phyloP scores from a whole-genome alignment of 2,888 invertebrate species.

The Acrobasis repandana region DNA sequence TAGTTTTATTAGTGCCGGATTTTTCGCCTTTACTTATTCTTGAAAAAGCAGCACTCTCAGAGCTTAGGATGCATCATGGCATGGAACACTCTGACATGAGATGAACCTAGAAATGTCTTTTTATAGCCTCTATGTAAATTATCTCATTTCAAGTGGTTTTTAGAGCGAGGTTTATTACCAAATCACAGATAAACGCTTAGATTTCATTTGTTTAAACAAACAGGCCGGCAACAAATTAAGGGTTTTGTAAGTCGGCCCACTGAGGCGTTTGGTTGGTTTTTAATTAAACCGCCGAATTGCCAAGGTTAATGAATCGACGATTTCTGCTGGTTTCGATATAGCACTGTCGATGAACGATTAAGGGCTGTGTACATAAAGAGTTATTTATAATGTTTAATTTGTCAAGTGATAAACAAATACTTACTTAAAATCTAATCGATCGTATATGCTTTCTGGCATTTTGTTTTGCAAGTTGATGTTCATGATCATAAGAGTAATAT shows the following conservation, averaged over 20 bases:
- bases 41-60: too few relatives aligned
- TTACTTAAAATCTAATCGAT: neutral
- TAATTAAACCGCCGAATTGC: conserved; percentile 73
- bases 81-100: too few relatives aligned
- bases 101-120: too few relatives aligned
- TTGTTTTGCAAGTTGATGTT: too few relatives aligned
- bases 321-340: conserved; percentile 62
- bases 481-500: too few relatives aligned
- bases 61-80: too few relatives aligned
- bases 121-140: too few relatives aligned
- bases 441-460: too few relatives aligned
- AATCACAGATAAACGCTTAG: neutral
- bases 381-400: neutral
- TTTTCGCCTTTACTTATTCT: too few relatives aligned
- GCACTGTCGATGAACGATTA: conserved; percentile 50
- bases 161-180: neutral
- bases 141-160: neutral
- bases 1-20: too few relatives aligned
- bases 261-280: conserved; percentile 65
- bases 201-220: conserved; percentile 31
- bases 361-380: conserved; percentile 37
- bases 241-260: conserved; percentile 66
- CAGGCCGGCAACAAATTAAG: conserved; percentile 49
- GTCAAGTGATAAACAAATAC: neutral
- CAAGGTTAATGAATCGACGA: conserved; percentile 75